Evolutionary conservation across 2,797 vertebrate species (phyloP).

Genomic region (Dallia pectoralis): DNA sequence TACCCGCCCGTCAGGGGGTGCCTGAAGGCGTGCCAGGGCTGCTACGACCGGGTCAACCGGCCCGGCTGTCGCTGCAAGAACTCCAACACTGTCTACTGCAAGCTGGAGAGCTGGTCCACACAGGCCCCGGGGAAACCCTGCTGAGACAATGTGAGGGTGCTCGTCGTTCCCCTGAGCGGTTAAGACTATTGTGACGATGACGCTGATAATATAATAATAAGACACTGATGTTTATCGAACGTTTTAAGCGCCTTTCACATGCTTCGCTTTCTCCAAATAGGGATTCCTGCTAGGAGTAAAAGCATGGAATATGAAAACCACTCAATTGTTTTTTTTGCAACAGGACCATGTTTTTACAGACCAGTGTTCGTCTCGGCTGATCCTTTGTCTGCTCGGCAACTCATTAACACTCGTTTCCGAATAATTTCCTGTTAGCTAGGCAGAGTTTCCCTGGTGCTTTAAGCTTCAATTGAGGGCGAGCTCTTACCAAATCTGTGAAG

Average conservation of each 20-base stretch:
- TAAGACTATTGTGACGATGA: conserved; percentile 59
- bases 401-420: conserved; percentile 61
- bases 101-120: conserved; percentile 87
- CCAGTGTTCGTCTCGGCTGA: conserved; percentile 78
- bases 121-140: conserved; percentile 81
- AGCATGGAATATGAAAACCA: conserved; percentile 73
- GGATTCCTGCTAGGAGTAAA: conserved; percentile 5
- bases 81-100: conserved; percentile 97
- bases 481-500: conserved; percentile 76
- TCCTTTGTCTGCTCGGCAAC: conserved; percentile 68
- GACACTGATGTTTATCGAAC: conserved; percentile 73
- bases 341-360: conserved; percentile 74
- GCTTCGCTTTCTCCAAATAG: conserved; percentile 4
- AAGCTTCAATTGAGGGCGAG: conserved; percentile 28
- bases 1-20: conserved; percentile 93
- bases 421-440: conserved; percentile 32
- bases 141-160: conserved; percentile 72
- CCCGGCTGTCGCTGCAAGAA: conserved; percentile 96
- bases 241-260: conserved; percentile 66
- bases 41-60: conserved; percentile 86
- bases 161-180: not conserved
- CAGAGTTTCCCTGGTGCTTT: conserved; percentile 27
- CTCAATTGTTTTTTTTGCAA: conserved; percentile 62
- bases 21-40: conserved; percentile 84
- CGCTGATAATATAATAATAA: conserved; percentile 56